Percentiles rank a stretch among this genome's conserved stretches.
Conservation (phyloP, 1,140 invertebrate species). For the Lerema accius region DNA sequence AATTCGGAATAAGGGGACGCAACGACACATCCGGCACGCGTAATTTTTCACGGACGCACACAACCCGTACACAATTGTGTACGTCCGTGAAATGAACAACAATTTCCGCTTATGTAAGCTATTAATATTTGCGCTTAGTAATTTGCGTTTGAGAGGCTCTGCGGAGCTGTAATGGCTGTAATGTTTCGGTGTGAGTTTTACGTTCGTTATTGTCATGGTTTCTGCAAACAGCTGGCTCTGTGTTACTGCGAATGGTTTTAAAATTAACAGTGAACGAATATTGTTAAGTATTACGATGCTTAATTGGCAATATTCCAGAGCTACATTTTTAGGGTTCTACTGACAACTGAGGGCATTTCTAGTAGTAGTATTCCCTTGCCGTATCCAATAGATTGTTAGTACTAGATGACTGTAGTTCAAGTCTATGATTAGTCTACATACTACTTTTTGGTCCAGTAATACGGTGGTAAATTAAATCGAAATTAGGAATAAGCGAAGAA, state of each 20-base stretch:
- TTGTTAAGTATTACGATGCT: neutral
- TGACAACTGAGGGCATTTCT: too few species aligned
- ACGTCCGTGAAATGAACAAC: conserved; percentile 14
- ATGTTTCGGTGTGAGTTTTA: neutral
- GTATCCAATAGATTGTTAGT: too few species aligned
- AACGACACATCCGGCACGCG: neutral
- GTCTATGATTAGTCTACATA: too few species aligned
- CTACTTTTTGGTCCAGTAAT: too few species aligned
- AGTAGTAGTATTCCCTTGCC: too few species aligned
- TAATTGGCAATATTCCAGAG: neutral
- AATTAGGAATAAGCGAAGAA: too few species aligned
- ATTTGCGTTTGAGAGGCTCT: conserved; percentile 12
- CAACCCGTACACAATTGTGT: conserved; percentile 7
- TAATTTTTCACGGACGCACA: conserved; percentile 14
- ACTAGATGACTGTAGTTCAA: too few species aligned
- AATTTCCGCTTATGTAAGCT: conserved; percentile 27
- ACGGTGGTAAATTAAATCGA: too few species aligned
- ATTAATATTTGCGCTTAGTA: conserved; percentile 29
- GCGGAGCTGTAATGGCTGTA: conserved; percentile 4
- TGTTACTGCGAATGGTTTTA: neutral
- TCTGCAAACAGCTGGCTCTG: neutral
- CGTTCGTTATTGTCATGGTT: conserved; percentile 2
- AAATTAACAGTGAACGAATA: neutral
- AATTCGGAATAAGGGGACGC: conserved; percentile 3
- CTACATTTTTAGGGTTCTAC: too few species aligned